These are phyloP conservation scores for Acanthopagrus latus DNA, from an alignment of 2,797 vertebrate species.

Conservation along the genomic window DNA sequence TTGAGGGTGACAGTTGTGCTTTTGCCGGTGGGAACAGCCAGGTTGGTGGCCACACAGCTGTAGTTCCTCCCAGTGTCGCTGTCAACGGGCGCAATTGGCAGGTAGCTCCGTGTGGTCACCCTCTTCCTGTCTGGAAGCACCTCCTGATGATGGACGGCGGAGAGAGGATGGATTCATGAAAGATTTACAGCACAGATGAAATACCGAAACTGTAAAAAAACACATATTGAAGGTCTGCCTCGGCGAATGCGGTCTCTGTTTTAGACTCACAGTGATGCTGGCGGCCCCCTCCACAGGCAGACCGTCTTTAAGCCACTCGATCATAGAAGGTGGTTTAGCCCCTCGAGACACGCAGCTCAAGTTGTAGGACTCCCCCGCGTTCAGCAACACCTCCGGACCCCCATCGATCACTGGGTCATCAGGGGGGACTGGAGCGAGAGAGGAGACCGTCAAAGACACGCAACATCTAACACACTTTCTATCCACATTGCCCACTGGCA, in stretches of 20 bases:
- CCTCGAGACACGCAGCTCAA: conserved; percentile 93
- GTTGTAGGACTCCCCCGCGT: conserved; percentile 92
- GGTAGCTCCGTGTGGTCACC: conserved; percentile 91
- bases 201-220: neutral
- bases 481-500: no score
- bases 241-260: neutral
- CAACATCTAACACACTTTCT: neutral
- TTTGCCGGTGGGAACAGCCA: conserved; percentile 88
- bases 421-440: conserved; percentile 87
- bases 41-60: conserved; percentile 90
- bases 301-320: conserved; percentile 92
- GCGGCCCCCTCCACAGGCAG: conserved; percentile 88
- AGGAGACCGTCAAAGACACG: conserved; percentile 19
- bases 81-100: conserved; percentile 91
- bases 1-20: conserved; percentile 92
- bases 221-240: neutral
- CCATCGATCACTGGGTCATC: conserved; percentile 93
- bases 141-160: conserved; percentile 80
- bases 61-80: conserved; percentile 92
- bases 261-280: conserved; percentile 87
- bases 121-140: conserved; percentile 91
- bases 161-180: neutral
- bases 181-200: neutral
- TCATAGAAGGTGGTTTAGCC: conserved; percentile 91
- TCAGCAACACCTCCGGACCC: conserved; percentile 91